Percentiles rank a stretch among this genome's conserved stretches.
Evolutionary conservation across 2,113 vertebrate genomes (phyloP).

Genomic region (Triplophysa tibetana): DNA sequence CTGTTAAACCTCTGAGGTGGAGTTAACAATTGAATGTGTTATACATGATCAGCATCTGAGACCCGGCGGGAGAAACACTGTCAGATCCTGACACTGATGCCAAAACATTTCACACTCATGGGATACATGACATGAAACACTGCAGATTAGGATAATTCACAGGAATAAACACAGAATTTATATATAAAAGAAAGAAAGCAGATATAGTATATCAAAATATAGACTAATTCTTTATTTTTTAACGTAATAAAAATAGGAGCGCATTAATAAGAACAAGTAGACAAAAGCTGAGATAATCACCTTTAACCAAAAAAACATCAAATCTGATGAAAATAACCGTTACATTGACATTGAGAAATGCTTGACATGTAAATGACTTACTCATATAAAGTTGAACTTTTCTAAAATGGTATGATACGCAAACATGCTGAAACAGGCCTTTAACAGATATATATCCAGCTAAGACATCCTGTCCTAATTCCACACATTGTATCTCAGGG

Average conservation of each 20-base stretch:
- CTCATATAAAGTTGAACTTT: no score
- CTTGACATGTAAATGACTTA: no score
- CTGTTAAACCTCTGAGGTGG: not conserved
- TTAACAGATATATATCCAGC: not conserved
- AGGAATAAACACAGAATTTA: no score
- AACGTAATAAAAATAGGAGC: no score
- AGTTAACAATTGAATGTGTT: not conserved
- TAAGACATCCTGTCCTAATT: slow-evolving; percentile 29
- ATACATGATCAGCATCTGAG: slow-evolving; percentile 17
- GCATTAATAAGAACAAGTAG: no score
- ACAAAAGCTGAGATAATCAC: not conserved
- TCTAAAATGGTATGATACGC: no score
- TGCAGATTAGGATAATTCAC: not conserved
- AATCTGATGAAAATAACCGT: not conserved
- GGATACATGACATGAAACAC: slow-evolving; percentile 17
- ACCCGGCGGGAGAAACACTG: not conserved
- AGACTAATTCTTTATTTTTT: no score
- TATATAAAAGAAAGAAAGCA: no score
- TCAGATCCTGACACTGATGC: slow-evolving; percentile 12
- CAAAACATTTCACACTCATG: slow-evolving; percentile 16
- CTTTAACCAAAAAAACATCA: not conserved
- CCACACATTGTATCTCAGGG: not conserved
- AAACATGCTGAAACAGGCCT: not conserved
- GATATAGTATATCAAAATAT: no score
- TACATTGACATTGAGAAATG: not conserved